Evolutionary conservation across 2,888 invertebrate genomes (phyloP).

Genomic region (Arctia plantaginis): DNA sequence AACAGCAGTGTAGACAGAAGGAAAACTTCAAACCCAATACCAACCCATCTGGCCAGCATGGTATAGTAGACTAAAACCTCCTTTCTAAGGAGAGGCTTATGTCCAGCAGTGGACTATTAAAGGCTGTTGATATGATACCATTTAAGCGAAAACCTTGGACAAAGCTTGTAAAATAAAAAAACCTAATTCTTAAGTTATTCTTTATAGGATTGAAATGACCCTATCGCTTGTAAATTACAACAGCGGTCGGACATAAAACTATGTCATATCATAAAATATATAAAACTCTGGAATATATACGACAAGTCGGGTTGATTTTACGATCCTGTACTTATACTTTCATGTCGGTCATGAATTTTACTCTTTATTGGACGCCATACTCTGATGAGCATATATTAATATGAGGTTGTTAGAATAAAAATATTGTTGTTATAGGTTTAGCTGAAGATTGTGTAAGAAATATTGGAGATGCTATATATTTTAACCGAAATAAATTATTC

Average conservation of each 20-base stretch:
- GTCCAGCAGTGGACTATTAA: too few relatives aligned
- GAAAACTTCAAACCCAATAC: too few relatives aligned
- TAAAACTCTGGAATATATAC: slow-evolving; percentile 54
- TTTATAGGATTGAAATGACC: slow-evolving; percentile 1
- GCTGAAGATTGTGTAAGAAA: not conserved
- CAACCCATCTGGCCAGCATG: too few relatives aligned
- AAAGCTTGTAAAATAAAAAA: not conserved
- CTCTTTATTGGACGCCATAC: slow-evolving; percentile 38
- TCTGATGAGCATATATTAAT: slow-evolving; percentile 39
- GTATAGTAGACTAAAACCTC: too few relatives aligned
- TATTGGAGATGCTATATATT: not conserved
- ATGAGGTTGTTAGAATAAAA: slow-evolving; percentile 25
- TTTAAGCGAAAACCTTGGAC: not conserved
- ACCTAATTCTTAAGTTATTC: not conserved
- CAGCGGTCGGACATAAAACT: slow-evolving; percentile 53
- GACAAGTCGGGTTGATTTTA: slow-evolving; percentile 51
- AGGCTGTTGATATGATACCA: too few relatives aligned
- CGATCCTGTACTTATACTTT: slow-evolving; percentile 45
- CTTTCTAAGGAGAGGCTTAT: too few relatives aligned
- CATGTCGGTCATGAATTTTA: slow-evolving; percentile 43
- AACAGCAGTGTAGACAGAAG: too few relatives aligned
- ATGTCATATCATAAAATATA: slow-evolving; percentile 57
- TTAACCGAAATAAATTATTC: not conserved
- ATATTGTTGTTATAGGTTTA: slow-evolving; percentile 8
- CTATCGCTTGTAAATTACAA: slow-evolving; percentile 21